Conservation (phyloP, 2,797 vertebrate species). For the Periparus ater region DNA sequence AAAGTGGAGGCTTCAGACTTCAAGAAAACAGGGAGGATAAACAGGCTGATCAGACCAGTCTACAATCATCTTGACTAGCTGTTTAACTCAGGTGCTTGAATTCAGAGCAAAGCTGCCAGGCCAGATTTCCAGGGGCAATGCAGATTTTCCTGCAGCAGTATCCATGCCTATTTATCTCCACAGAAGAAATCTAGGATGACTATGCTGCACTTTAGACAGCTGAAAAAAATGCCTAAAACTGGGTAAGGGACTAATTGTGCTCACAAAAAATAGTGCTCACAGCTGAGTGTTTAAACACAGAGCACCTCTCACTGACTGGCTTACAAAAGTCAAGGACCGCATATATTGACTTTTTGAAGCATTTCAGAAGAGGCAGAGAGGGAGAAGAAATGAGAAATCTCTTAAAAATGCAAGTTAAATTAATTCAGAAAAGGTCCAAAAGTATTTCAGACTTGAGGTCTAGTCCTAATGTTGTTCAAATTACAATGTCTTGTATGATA, state of each 20-base stretch:
- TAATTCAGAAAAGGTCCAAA: background rate
- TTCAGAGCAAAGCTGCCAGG: background rate
- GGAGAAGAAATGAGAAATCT: background rate
- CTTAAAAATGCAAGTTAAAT: background rate
- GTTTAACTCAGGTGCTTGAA: background rate
- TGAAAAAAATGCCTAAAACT: background rate
- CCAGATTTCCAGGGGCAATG: background rate
- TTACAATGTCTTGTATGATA: background rate
- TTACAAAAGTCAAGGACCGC: background rate
- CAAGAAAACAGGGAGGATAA: background rate
- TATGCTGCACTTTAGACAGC: background rate
- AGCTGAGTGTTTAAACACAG: background rate
- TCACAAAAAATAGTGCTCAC: background rate
- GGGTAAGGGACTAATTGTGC: background rate
- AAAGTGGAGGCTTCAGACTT: background rate
- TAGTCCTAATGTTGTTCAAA: background rate
- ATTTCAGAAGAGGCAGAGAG: background rate
- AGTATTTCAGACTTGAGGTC: background rate
- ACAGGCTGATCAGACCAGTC: background rate
- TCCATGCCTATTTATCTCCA: background rate
- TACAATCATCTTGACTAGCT: background rate
- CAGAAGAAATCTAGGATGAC: background rate
- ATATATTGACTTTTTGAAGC: background rate
- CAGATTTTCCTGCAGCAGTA: background rate
- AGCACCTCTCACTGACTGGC: background rate